Percentiles rank a stretch among this genome's conserved stretches.
These are phyloP conservation scores for Andricus curvator DNA, from an alignment of 2,888 invertebrate species.

Conservation along the genomic window DNA sequence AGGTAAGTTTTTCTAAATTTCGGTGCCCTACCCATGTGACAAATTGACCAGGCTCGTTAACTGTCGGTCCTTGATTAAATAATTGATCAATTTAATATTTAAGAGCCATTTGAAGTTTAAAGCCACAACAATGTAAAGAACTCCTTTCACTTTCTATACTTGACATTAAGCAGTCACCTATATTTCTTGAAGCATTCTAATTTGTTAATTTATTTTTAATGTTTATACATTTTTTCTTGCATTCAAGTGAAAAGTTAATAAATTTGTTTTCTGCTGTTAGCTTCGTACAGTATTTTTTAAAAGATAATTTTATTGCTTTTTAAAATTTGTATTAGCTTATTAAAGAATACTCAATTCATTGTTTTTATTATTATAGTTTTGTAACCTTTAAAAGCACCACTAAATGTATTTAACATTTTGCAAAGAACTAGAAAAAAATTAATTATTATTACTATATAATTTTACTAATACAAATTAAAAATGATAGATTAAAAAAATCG, in stretches of 20 bases:
- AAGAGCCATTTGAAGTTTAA: neutral
- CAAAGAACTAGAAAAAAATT: neutral
- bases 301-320: no score
- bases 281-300: no score
- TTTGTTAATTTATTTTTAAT: neutral
- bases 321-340: no score
- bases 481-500: neutral
- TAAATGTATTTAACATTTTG: neutral
- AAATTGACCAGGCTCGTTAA: neutral
- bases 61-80: neutral
- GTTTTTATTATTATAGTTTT: neutral
- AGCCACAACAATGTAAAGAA: neutral
- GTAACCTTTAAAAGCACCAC: neutral
- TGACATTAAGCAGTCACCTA: neutral
- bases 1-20: conserved; percentile 62
- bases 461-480: neutral
- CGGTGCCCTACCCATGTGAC: neutral
- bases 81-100: neutral
- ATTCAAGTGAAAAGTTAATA: neutral
- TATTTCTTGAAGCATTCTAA: neutral
- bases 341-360: no score
- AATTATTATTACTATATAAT: neutral
- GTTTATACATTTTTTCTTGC: neutral
- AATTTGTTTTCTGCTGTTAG: no score
- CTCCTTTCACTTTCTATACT: neutral